A percentile compares a stretch with the other conserved stretches of the same genome.
phyloP scores from a whole-genome alignment of 2,888 invertebrate genomes.

The Girardia tigrina region DNA sequence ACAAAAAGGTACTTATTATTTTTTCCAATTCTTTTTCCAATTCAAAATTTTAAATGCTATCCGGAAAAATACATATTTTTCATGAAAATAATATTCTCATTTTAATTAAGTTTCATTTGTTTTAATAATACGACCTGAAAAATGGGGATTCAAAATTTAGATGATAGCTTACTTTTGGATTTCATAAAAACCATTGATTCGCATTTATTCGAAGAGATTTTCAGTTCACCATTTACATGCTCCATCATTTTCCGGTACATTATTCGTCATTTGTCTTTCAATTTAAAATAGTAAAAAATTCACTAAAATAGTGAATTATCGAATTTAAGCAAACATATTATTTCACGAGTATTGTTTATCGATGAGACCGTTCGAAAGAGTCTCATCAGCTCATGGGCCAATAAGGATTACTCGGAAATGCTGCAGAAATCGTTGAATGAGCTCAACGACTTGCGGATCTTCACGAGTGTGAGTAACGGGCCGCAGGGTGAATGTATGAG shows the following conservation, averaged over 20 bases:
- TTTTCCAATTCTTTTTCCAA: no score
- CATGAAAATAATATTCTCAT: no score
- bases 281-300: no score
- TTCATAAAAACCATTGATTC: neutral
- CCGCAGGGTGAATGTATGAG: neutral
- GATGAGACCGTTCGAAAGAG: neutral
- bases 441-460: neutral
- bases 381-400: neutral
- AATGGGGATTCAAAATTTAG: neutral
- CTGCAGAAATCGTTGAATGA: neutral
- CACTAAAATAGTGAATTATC: constrained; percentile 15
- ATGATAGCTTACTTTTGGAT: neutral
- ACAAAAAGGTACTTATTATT: no score
- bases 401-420: neutral
- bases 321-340: constrained; percentile 1
- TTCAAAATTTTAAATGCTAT: no score
- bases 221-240: neutral
- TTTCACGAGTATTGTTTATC: neutral
- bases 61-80: no score
- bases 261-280: neutral
- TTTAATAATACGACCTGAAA: no score
- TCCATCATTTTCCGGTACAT: neutral
- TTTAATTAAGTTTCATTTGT: no score
- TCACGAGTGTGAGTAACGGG: neutral
- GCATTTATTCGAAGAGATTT: neutral